Base-by-base conservation (phyloP, 2,888 invertebrate species). In the Ischnura elegans region DNA sequence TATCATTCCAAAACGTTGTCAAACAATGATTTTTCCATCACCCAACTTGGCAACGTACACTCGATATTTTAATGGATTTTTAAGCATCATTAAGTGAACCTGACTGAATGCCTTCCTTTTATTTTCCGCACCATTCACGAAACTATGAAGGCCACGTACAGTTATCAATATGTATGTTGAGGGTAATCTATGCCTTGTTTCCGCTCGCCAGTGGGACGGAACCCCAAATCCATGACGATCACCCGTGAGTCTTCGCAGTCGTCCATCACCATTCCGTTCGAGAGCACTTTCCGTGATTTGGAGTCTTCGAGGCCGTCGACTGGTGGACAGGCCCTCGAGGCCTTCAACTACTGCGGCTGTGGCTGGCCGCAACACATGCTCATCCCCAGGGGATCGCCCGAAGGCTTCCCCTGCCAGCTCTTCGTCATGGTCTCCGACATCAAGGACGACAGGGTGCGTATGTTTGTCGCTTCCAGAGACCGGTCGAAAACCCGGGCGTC, bases 351-450 rank as follows among this genome's bases (percentile, higher is more conserved):
- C 93, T 95, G 95, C 94, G 95, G 95, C 47, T 95, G 95, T 66
- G 97, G 97, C 47, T 97, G 97, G 97, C 97, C 97, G 0, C 96
- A 97, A 94, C 97, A 97, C 95, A 96, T 97, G 96, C 96, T 97
- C 76, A 96, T 97, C 43, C 97, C 97, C 0, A 96, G 96, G 94
- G 97, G 97, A 0, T 94, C 94, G 0, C 94, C 95, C 1, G 95
- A 95, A 45, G 96, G 96, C 25, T 95, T 95, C 94, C 94, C 94
- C 8, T 95, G 95, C 94, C 95, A 95, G 84, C 95, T 96, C 84
- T 96, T 96, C 94, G 95, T 95, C 87, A 96, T 96, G 95, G 94
- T 96, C 51, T 95, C 96, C 8, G 95, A 96, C 94, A 95, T 94
- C 76, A 94, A 94, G 0, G 93, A 95, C 90, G 95, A 95, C 93